These are phyloP conservation scores for Sorex maritimensis DNA, from an alignment of 2,797 vertebrate genomes.

Conservation along the genomic window DNA sequence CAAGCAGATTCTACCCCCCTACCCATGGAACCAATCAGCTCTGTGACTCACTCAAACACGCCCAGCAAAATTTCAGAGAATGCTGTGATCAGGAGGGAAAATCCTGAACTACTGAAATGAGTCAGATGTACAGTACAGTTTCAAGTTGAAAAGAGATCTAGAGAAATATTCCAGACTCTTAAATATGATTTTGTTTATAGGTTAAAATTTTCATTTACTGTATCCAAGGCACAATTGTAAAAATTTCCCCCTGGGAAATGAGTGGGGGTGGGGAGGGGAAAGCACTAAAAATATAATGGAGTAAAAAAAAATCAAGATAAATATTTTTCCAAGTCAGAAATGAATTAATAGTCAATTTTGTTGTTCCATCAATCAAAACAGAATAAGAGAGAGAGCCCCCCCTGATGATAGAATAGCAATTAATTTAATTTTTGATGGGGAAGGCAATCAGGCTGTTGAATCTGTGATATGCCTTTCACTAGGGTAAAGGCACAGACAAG, in stretches of 20 bases:
- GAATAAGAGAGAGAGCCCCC: constrained; percentile 9
- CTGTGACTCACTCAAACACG: constrained; percentile 71
- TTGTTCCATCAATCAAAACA: constrained; percentile 31
- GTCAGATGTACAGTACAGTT: constrained; percentile 77
- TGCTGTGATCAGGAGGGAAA: constrained; percentile 82
- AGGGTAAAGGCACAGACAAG: not conserved
- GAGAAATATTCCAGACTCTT: constrained; percentile 82
- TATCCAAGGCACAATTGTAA: constrained; percentile 29
- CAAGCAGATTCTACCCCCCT: constrained; percentile 83
- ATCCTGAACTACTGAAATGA: constrained; percentile 84
- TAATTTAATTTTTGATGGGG: not conserved
- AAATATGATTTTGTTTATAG: constrained; percentile 87
- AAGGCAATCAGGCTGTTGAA: not conserved
- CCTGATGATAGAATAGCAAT: constrained; percentile 14
- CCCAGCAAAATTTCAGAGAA: constrained; percentile 73
- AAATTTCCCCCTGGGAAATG: constrained; percentile 42
- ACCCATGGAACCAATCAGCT: constrained; percentile 71
- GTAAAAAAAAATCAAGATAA: constrained; percentile 33
- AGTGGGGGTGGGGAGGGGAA: not conserved
- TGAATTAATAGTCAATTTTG: constrained; percentile 4
- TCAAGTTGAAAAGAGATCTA: constrained; percentile 83
- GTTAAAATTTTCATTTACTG: constrained; percentile 77
- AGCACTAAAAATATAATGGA: constrained; percentile 27
- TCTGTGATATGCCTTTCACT: not conserved
- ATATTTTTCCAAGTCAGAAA: constrained; percentile 42